Conservation (phyloP, 2,888 invertebrate species). For the Hetaerina titia region DNA sequence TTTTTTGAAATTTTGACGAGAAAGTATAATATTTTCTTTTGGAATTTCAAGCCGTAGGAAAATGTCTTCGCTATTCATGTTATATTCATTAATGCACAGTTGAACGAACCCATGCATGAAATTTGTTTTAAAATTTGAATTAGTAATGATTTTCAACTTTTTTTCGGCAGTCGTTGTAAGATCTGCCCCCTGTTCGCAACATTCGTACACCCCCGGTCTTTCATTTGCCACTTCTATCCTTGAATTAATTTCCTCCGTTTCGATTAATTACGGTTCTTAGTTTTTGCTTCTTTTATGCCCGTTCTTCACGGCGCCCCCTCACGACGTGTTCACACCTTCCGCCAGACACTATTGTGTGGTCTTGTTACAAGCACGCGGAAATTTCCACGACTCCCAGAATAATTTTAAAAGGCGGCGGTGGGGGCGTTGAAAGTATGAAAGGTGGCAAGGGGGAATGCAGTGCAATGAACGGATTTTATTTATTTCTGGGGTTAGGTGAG, state of each 20-base stretch:
- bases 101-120: too few species aligned
- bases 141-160: too few species aligned
- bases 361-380: neutral
- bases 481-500: neutral
- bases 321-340: neutral
- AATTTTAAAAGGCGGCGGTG: neutral
- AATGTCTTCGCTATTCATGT: too few species aligned
- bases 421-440: neutral
- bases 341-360: neutral
- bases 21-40: too few species aligned
- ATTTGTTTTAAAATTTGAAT: too few species aligned
- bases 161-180: too few species aligned
- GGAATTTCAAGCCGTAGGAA: too few species aligned
- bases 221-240: neutral
- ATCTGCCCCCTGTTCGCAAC: too few species aligned
- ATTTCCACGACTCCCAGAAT: neutral
- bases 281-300: neutral
- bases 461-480: neutral
- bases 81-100: too few species aligned
- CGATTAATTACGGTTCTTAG: neutral
- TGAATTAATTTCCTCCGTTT: slow-evolving; percentile 14
- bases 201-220: neutral
- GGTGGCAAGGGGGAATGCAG: neutral
- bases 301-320: neutral
- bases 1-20: too few species aligned